Conservation (phyloP, 2,797 vertebrate genomes). For the Emys orbicularis region DNA sequence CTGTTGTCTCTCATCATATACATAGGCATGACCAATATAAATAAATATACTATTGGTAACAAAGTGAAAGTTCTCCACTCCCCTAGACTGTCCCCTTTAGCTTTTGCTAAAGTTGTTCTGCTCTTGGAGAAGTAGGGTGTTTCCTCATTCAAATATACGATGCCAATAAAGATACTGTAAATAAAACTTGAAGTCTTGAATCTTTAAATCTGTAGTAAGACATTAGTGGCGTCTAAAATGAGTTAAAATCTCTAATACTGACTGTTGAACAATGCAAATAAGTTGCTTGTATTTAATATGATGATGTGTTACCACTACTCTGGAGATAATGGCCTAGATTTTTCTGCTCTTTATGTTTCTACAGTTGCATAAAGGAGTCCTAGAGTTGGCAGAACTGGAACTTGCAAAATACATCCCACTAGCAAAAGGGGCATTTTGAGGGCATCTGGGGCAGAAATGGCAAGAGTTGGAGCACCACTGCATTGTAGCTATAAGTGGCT, state of each 20-base stretch:
- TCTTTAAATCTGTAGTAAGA: slow-evolving; percentile 9
- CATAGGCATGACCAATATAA: not conserved
- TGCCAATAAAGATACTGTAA: not conserved
- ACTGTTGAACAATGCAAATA: not conserved
- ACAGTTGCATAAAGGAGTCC: not conserved
- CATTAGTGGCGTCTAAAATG: not conserved
- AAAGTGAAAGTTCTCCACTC: not conserved
- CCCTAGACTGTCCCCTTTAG: not conserved
- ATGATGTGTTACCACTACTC: not conserved
- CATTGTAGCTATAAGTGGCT: too few relatives aligned
- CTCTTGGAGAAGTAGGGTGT: not conserved
- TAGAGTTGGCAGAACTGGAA: not conserved
- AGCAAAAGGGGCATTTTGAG: not conserved
- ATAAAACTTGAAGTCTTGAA: slow-evolving; percentile 10
- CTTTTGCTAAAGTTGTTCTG: not conserved
- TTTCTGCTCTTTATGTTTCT: not conserved
- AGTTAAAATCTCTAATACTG: not conserved
- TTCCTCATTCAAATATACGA: not conserved
- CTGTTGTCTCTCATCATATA: not conserved
- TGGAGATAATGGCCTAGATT: not conserved
- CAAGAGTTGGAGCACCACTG: too few relatives aligned
- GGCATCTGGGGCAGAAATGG: too few relatives aligned
- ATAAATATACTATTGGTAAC: not conserved
- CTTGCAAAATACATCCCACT: not conserved
- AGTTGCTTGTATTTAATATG: not conserved